phyloP scores from a whole-genome alignment of 2,797 vertebrate species.

The Acomys russatus region DNA sequence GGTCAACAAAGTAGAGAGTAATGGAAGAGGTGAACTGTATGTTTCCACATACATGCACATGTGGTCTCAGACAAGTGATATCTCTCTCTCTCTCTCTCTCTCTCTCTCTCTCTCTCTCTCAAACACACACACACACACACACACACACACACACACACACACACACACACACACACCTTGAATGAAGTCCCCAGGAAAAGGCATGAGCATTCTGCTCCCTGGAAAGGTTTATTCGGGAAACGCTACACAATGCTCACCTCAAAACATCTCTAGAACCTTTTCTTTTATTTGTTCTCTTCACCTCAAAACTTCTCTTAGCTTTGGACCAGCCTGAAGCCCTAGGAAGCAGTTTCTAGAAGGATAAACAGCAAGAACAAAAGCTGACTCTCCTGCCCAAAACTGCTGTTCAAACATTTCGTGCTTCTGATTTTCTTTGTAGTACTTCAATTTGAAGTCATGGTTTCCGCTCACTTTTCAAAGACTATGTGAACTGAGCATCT shows the following conservation, averaged over 20 bases:
- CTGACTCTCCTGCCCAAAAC: background rate
- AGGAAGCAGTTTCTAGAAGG: background rate
- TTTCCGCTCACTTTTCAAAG: slow-evolving; percentile 1
- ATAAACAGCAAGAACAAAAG: background rate
- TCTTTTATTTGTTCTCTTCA: background rate
- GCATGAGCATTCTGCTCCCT: background rate
- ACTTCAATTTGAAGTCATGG: background rate
- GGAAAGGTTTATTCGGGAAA: background rate
- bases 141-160: no score
- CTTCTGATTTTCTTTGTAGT: background rate
- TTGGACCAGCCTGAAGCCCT: background rate
- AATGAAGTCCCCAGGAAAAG: background rate
- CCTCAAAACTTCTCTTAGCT: background rate
- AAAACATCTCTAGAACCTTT: background rate
- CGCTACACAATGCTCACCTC: background rate
- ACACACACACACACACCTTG: background rate
- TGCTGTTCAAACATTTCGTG: background rate
- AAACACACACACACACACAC: background rate
- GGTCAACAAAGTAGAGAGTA: background rate
- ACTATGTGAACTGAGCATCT: background rate
- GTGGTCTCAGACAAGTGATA: background rate
- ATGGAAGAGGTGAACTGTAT: background rate
- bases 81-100: background rate
- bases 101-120: background rate
- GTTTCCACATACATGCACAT: background rate